These are phyloP conservation scores for Sphinx pinastri DNA, from an alignment of 2,888 invertebrate genomes.

Conservation along the genomic window DNA sequence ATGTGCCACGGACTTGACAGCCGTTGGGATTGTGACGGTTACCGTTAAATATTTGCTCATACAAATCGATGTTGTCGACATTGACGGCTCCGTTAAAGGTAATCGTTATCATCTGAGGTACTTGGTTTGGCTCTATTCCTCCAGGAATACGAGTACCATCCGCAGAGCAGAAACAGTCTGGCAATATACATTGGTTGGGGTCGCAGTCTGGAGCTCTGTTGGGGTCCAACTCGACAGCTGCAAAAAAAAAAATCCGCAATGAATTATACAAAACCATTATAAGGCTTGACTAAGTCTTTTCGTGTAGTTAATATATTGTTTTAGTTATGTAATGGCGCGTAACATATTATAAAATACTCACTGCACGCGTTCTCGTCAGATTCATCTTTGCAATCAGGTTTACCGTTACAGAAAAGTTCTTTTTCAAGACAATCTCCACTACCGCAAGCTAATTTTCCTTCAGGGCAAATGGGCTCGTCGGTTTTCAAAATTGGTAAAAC, in stretches of 20 bases:
- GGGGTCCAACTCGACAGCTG: conserved; percentile 95
- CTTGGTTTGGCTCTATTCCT: conserved; percentile 91
- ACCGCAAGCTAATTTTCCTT: conserved; percentile 95
- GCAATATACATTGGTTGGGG: conserved; percentile 93
- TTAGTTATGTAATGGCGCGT: background rate
- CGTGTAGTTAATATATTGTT: background rate
- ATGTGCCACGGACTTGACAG: conserved; percentile 94
- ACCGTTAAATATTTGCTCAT: conserved; percentile 94
- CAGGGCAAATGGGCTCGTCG: conserved; percentile 96
- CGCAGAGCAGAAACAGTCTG: conserved; percentile 96
- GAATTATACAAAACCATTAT: background rate
- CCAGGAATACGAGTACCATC: conserved; percentile 96
- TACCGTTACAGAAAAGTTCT: conserved; percentile 96
- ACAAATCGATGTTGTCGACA: conserved; percentile 95
- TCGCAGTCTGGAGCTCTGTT: conserved; percentile 97
- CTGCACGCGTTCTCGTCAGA: conserved; percentile 98
- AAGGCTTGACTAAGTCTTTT: background rate
- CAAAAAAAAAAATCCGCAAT: conserved; percentile 42
- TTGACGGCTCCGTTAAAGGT: conserved; percentile 97
- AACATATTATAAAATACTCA: conserved; percentile 82
- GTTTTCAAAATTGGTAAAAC: conserved; percentile 94
- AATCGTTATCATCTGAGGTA: conserved; percentile 96
- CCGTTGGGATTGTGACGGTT: conserved; percentile 94
- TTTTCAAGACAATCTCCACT: conserved; percentile 96
- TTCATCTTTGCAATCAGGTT: conserved; percentile 96